phyloP scores from a whole-genome alignment of 2,113 vertebrate genomes.

The Nothoprocta pentlandii region DNA sequence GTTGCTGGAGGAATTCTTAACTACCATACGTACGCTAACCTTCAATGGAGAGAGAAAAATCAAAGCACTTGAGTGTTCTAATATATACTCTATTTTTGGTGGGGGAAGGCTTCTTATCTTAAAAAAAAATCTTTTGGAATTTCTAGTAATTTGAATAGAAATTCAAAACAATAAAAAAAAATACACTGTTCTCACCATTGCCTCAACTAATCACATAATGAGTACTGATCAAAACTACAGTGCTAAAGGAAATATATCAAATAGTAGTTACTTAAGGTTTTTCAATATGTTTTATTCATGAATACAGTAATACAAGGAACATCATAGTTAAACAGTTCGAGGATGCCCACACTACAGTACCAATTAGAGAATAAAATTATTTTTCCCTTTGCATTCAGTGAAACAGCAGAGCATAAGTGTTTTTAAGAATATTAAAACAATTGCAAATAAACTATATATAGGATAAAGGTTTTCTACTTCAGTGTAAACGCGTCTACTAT shows the following conservation, averaged over 20 bases:
- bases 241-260: accelerated
- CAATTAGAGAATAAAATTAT: background rate
- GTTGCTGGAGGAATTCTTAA: background rate
- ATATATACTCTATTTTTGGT: background rate
- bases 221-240: background rate
- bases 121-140: background rate
- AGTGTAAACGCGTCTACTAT: background rate
- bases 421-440: background rate
- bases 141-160: background rate
- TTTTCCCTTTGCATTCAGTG: background rate
- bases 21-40: background rate
- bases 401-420: background rate
- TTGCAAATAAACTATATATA: background rate
- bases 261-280: background rate
- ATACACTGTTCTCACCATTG: background rate
- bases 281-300: background rate
- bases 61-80: background rate
- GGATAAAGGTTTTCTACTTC: background rate
- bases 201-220: background rate
- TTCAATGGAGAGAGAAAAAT: background rate
- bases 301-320: background rate
- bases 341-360: background rate
- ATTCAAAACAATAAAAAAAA: background rate
- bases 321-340: background rate
- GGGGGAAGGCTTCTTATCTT: background rate